Percentiles rank a stretch among this genome's conserved stretches.
Evolutionary conservation across 2,888 invertebrate species (phyloP).

Genomic region (Anarsia innoxiella): DNA sequence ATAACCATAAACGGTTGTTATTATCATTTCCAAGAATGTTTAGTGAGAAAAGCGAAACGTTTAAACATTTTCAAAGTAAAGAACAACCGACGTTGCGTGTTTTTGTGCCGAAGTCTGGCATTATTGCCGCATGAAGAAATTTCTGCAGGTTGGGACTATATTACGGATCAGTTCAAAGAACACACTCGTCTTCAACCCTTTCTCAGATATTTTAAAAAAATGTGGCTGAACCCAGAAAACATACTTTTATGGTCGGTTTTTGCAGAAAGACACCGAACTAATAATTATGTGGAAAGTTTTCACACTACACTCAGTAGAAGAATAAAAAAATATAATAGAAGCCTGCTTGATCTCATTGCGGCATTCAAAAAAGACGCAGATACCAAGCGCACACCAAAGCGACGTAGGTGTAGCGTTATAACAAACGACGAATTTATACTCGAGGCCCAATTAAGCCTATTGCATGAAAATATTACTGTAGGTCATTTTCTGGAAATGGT

Average conservation of each 20-base stretch:
- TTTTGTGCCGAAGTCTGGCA: background rate
- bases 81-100: background rate
- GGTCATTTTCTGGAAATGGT: slow-evolving; percentile 1
- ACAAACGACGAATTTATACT: background rate
- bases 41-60: background rate
- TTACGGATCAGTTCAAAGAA: background rate
- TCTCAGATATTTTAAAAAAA: background rate
- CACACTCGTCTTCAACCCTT: background rate
- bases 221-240: background rate
- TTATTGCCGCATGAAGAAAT: background rate
- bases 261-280: slow-evolving; percentile 3
- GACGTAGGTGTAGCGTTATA: background rate
- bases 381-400: slow-evolving; percentile 1
- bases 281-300: slow-evolving; percentile 5
- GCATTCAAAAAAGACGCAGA: slow-evolving; percentile 5
- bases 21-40: background rate
- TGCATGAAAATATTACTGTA: slow-evolving; percentile 1
- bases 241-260: slow-evolving; percentile 1
- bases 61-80: background rate
- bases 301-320: slow-evolving; percentile 1
- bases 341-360: background rate
- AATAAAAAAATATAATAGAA: slow-evolving; percentile 4
- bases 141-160: background rate
- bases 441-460: background rate
- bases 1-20: background rate